phyloP scores from a whole-genome alignment of 2,113 vertebrate species.

The Ginglymostoma cirratum region DNA sequence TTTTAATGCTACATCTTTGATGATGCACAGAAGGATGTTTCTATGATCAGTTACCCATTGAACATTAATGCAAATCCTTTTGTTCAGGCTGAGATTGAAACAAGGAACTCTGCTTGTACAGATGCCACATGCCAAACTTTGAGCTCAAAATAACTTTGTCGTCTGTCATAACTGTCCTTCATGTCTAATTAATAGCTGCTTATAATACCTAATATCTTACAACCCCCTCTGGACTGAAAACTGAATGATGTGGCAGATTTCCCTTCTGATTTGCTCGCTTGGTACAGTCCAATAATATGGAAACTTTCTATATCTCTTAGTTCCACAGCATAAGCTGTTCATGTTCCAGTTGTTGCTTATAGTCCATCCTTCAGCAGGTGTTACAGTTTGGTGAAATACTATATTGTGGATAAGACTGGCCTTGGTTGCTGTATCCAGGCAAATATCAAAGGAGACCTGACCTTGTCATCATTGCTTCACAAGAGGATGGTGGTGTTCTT shows the following conservation, averaged over 20 bases:
- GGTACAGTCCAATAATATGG: neutral
- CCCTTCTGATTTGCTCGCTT: neutral
- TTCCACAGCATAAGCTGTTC: neutral
- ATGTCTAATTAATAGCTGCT: neutral
- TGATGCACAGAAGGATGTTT: neutral
- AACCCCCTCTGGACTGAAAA: neutral
- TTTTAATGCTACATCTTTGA: neutral
- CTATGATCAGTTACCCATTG: neutral
- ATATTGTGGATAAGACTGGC: neutral
- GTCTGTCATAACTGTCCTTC: neutral
- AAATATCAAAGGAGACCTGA: neutral
- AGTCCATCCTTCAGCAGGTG: neutral
- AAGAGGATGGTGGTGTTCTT: neutral
- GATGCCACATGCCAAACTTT: neutral
- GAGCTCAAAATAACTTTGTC: neutral
- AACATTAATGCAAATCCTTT: neutral
- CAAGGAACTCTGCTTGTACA: neutral
- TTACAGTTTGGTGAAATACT: neutral
- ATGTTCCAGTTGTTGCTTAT: neutral
- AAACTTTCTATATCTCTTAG: neutral
- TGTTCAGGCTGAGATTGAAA: neutral
- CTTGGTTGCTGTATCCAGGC: too few relatives aligned
- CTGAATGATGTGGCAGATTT: neutral
- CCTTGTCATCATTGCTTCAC: neutral
- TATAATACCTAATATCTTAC: neutral